Conservation (phyloP, 1,140 invertebrate species). For the Luehdorfia chinensis region DNA sequence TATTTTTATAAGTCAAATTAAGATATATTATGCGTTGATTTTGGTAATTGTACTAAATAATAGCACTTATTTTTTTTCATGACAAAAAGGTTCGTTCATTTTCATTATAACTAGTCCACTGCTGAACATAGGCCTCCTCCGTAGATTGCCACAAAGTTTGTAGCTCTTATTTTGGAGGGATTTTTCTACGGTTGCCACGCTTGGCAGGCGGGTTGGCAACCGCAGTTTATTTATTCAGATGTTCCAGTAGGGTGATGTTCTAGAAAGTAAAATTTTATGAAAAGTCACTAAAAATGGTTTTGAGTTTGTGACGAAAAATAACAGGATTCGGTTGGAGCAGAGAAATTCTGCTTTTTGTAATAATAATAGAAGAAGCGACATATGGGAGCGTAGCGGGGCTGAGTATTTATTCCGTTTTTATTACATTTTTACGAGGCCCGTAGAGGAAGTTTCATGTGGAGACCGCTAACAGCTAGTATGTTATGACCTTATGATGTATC, state of each 20-base stretch:
- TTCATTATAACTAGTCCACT: neutral
- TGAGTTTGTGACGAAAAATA: neutral
- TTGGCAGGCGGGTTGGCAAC: too few species aligned
- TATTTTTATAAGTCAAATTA: too few species aligned
- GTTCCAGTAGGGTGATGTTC: neutral
- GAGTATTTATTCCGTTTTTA: slow-evolving; percentile 69
- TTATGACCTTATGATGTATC: slow-evolving; percentile 30
- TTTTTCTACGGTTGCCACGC: too few species aligned
- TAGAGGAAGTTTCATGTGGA: too few species aligned
- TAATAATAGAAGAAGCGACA: slow-evolving; percentile 59
- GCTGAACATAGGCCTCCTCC: too few species aligned
- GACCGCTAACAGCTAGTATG: slow-evolving; percentile 45
- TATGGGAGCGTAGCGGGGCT: slow-evolving; percentile 35
- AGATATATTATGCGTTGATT: neutral
- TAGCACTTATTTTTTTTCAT: too few species aligned
- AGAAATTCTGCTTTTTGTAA: slow-evolving; percentile 53
- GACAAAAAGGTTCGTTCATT: too few species aligned
- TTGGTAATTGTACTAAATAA: too few species aligned
- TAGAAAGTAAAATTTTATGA: slow-evolving; percentile 4
- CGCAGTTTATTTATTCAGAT: too few species aligned
- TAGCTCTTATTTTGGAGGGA: too few species aligned
- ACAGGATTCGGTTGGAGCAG: neutral
- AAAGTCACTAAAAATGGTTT: slow-evolving; percentile 8
- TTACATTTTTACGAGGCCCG: slow-evolving; percentile 67
- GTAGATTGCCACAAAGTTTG: too few species aligned